Base-by-base conservation (phyloP, 2,888 invertebrate species). In the Drosophila cognata region DNA sequence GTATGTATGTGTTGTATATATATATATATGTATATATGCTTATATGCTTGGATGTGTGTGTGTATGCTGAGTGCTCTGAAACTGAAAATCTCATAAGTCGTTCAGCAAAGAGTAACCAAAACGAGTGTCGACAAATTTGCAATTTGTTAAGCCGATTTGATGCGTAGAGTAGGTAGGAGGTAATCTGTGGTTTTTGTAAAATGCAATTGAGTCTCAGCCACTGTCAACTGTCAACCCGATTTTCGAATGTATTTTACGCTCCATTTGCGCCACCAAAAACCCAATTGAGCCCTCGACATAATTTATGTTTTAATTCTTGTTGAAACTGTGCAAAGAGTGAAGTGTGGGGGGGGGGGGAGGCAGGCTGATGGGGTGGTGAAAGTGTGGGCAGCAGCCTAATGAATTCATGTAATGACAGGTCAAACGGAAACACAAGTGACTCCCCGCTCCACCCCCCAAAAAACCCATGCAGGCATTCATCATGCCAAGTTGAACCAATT, bases 271-370 rank as follows among this genome's bases (percentile, higher is more conserved):
- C 31, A 25, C 50, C 31, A 16, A 25, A 36, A 61, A 61, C 21
- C 29, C 43, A 43, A 43, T 18, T 46, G 36, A 38, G 21, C 43
- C 28, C 48, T 46, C 68, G 71, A 66, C 80, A 74, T 87, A 77
- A 87, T 82, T 89, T 84, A 81, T 74, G 65, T 68, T 87, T 84
- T 84, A 87, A 89, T 89, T 77, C 82, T 81, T 81, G 84, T 87
- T 82, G 79, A 77, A 79, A 87, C 43, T 60, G 65, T 35, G 21
- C 21, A 43, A 25, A 21, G 28, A 31, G 41, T 38, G 7, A 16
- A 35, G 18, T 16, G 41, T 6, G 10, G 11, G 3, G 16, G n/a
- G 16, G 21, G 46, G 25, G 31, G 28, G 5, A 11, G 33, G 51
- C 48, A 48, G 56, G 25, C 52, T n/a, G 46, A 1, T 38, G 64